These are phyloP conservation scores for Armadillidium nasatum DNA, from an alignment of 1,140 invertebrate genomes.

Conservation along the genomic window DNA sequence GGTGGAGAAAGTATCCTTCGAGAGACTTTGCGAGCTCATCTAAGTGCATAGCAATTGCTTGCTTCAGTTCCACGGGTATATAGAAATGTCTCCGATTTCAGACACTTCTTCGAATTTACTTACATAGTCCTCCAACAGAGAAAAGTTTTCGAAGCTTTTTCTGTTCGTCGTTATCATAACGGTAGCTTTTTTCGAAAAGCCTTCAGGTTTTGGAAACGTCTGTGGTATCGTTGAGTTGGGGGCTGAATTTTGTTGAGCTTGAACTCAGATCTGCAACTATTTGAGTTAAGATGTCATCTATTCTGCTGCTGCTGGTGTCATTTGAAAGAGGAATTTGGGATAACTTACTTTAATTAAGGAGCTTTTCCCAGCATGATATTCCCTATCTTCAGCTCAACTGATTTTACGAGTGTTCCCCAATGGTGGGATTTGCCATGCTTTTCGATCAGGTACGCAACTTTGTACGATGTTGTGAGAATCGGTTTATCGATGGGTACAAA, in stretches of 20 bases:
- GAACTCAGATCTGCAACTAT: no score
- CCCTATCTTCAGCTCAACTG: background rate
- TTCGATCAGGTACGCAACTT: constrained; percentile 5
- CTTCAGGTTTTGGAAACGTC: constrained; percentile 36
- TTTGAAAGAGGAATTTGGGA: no score
- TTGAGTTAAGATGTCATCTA: no score
- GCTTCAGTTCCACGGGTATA: constrained; percentile 22
- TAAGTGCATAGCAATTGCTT: background rate
- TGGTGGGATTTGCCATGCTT: background rate
- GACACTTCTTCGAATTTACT: constrained; percentile 28
- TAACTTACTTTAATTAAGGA: no score
- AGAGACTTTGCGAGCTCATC: constrained; percentile 34
- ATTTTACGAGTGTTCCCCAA: constrained; percentile 4
- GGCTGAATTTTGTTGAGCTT: no score
- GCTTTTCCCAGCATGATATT: constrained; percentile 1
- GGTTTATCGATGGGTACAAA: constrained; percentile 8
- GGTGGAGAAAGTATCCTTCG: constrained; percentile 26
- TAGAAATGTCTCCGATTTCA: constrained; percentile 15
- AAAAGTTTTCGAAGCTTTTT: constrained; percentile 44
- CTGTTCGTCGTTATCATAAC: constrained; percentile 42
- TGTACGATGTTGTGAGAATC: background rate
- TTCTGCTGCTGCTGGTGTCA: no score
- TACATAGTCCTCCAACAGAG: constrained; percentile 34
- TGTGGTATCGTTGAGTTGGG: no score
- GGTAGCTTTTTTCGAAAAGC: constrained; percentile 38